Base-by-base conservation (phyloP, 2,113 vertebrate species). In the Psittacula cyanocephala region DNA sequence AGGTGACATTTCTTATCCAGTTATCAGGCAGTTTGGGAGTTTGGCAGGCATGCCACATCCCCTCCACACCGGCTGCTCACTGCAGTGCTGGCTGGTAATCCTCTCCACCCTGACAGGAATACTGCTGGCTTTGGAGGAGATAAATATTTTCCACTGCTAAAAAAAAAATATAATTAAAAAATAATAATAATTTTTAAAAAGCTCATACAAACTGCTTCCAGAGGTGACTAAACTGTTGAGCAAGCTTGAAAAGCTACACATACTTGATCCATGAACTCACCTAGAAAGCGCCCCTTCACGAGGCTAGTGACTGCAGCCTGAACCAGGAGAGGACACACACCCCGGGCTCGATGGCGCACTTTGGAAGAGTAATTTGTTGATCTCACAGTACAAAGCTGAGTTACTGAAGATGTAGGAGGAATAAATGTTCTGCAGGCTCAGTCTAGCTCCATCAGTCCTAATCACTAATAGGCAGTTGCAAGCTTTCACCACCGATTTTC, bases 331-430 rank as follows among this genome's bases (percentile, higher is more conserved):
- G 70, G 44, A 82, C 88, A 57, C 65, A 22, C 63, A 50, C 75
- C 84, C 81, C 1, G 0, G 67, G 37, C 68, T 53, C 62, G 65
- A 55, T 17, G 3, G 85, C 1, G 0, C 35, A 10, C 80, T 94
- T 65, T 57, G 68, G 37, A 39, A 64, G n/a, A 94, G 79, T 46
- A 41, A 83, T 70, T 81, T 95, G 93, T 94, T 71, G 76, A 82
- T 91, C 80, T 90, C 3, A 0, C 84, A 83, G 44, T 37, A 49
- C 7, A 8, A 70, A 78, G 79, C 85, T 83, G 84, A 95, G 71
- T 88, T 94, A 82, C 72, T 68, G 82, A 70, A 53, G 35, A 60
- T 75, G 95, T 96, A 75, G 96, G 95, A 96, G 94, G 93, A 96
- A 96, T 91, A 88, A 95, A 95, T 77, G 88, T 91, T 95, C 90